Conservation (phyloP, 92 coral and sea anemone species). For the Phenganax stokvisi region DNA sequence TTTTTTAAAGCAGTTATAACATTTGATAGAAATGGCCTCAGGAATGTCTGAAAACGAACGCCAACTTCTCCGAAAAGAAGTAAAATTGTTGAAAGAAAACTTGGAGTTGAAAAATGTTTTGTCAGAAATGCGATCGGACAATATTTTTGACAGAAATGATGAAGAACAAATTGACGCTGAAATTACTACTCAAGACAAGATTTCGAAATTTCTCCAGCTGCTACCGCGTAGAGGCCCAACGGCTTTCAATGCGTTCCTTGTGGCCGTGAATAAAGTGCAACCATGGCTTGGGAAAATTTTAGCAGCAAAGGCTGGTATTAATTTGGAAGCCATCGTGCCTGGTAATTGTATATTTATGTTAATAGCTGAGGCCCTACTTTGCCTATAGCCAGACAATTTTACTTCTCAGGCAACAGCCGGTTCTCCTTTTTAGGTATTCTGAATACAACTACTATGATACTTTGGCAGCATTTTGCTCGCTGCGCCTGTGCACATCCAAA, state of each 20-base stretch:
- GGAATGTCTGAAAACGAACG: background rate
- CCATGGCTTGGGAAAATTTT: conserved; percentile 41
- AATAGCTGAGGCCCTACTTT: too few relatives aligned
- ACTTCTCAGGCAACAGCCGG: too few relatives aligned
- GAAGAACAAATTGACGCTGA: conserved; percentile 53
- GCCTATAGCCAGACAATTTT: too few relatives aligned
- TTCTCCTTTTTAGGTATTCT: too few relatives aligned
- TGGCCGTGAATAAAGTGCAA: conserved; percentile 39
- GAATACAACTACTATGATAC: too few relatives aligned
- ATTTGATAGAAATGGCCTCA: background rate
- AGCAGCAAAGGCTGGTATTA: background rate
- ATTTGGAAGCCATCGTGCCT: background rate
- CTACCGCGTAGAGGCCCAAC: conserved; percentile 48
- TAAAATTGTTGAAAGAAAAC: conserved; percentile 46
- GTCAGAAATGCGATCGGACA: conserved; percentile 35
- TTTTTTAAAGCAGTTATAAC: background rate
- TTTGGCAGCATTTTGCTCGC: too few relatives aligned
- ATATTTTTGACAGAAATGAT: conserved; percentile 42
- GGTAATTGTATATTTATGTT: too few relatives aligned
- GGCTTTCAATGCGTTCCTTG: conserved; percentile 55
- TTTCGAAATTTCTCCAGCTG: conserved; percentile 46
- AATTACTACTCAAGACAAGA: conserved; percentile 37
- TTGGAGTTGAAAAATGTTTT: conserved; percentile 46
- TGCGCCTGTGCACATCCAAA: too few relatives aligned
- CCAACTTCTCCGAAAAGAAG: conserved; percentile 32